Conservation (phyloP, 2,797 vertebrate species). For the Limnodromus scolopaceus region DNA sequence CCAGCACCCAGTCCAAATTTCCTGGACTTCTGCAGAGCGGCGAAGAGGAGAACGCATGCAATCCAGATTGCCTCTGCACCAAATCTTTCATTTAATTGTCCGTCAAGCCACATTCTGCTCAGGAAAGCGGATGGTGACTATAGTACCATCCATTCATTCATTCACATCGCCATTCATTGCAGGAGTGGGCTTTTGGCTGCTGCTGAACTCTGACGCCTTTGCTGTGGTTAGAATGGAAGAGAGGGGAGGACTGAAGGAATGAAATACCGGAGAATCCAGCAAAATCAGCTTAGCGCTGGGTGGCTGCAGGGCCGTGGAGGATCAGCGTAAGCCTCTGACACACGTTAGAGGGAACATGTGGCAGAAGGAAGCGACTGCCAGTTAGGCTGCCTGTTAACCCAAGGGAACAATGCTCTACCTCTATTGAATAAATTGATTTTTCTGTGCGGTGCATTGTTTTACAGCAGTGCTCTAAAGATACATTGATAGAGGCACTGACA, state of each 20-base stretch:
- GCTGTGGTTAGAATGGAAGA: neutral
- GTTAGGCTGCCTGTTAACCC: neutral
- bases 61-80: neutral
- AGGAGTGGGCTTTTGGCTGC: neutral
- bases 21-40: neutral
- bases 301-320: neutral
- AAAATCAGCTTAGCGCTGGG: conserved; percentile 21
- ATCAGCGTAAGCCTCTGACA: neutral
- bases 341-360: neutral
- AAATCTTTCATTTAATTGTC: neutral
- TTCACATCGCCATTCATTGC: neutral
- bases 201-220: neutral
- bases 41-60: rapidly evolving
- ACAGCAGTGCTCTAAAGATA: neutral
- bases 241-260: neutral
- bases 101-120: neutral
- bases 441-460: neutral
- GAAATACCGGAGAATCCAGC: neutral
- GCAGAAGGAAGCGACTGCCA: neutral
- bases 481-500: neutral
- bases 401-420: neutral
- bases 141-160: neutral
- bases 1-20: neutral
- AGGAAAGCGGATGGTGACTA: neutral
- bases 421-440: neutral